Conservation (phyloP, 2,888 invertebrate genomes). For the Campaea margaritaria region DNA sequence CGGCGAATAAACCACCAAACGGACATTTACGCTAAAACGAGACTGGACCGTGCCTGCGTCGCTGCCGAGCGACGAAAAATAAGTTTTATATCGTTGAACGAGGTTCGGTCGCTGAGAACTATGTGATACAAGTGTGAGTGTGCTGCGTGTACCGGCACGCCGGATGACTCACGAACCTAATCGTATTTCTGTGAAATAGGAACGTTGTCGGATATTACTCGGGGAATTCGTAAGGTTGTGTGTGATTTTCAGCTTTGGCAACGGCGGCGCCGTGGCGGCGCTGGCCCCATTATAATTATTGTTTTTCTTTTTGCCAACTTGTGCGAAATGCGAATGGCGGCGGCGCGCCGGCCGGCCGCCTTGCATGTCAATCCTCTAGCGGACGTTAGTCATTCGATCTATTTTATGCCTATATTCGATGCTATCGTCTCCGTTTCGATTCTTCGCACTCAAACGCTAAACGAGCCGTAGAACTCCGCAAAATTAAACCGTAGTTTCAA, state of each 20-base stretch:
- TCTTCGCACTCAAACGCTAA: conserved; percentile 1
- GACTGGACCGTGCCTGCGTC: conserved; percentile 54
- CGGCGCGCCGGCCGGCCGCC: conserved; percentile 48
- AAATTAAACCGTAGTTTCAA: conserved; percentile 15
- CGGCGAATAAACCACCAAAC: conserved; percentile 53
- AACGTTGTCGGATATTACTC: conserved; percentile 42
- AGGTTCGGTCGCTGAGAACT: conserved; percentile 47
- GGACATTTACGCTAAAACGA: conserved; percentile 51
- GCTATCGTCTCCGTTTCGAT: conserved; percentile 16
- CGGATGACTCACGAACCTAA: conserved; percentile 56
- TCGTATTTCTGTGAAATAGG: conserved; percentile 55
- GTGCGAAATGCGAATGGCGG: conserved; percentile 29
- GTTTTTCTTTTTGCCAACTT: conserved; percentile 55
- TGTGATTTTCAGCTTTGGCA: conserved; percentile 39
- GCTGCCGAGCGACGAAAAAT: conserved; percentile 43
- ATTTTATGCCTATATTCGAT: conserved; percentile 6
- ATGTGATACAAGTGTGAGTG: conserved; percentile 57
- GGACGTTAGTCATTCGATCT: conserved; percentile 38
- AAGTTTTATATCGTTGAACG: conserved; percentile 44
- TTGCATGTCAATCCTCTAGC: conserved; percentile 25
- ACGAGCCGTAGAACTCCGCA: conserved; percentile 2
- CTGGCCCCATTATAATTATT: conserved; percentile 42
- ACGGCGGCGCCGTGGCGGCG: conserved; percentile 38
- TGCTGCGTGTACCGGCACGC: conserved; percentile 51
- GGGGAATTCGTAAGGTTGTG: conserved; percentile 47